Evolutionary conservation across 2,113 vertebrate genomes (phyloP), one percentile per base, ranked within the genome.

Genomic region (Oncorhynchus nerka): DNA sequence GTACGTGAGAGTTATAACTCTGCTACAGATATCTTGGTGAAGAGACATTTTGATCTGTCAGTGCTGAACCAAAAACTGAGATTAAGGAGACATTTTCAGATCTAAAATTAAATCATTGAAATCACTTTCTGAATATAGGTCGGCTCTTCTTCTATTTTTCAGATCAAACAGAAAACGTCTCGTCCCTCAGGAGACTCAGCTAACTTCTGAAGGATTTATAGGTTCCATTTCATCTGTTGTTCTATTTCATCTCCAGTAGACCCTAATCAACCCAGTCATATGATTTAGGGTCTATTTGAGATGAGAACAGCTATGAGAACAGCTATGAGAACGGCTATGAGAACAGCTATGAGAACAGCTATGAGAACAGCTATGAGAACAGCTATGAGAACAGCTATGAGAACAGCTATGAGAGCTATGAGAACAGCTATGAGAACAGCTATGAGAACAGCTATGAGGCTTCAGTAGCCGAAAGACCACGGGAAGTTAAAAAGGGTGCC

Each of bases 81-180:
- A 4, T 32, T 39, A 28, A 76, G 32, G 45, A 72, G 32, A 59
- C 59, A 45, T 68, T 39, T 22, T 32, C 39, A n/a, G 48, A 9
- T 1, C 4, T 20, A 20, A 32, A 20, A 4, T n/a, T n/a, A 39
- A 70, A 71, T 72, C 75, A 70, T 45, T 66, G 75, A 62, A 19
- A 45, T 59, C 20, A 28, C 19, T 72, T 51, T 65, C 77, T 26
- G 81, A 79, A 83, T 75, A 68, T 71, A 86, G 78, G 68, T 13
- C 74, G 30, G 19, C n/a, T 34, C 24, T 19, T 15, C 51, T 19
- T 15, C 51, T 19, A 72, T 82, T 69, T 73, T 76, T 39, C 76
- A 67, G 76, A 81, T 82, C 59, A 77, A 80, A 86, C 45, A 84
- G 51, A 55, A 55, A 55, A 55, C 72, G n/a, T 1, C 79, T 64